Evolutionary conservation across 2,797 vertebrate genomes (phyloP).

Genomic region (Acropternis orthonyx): DNA sequence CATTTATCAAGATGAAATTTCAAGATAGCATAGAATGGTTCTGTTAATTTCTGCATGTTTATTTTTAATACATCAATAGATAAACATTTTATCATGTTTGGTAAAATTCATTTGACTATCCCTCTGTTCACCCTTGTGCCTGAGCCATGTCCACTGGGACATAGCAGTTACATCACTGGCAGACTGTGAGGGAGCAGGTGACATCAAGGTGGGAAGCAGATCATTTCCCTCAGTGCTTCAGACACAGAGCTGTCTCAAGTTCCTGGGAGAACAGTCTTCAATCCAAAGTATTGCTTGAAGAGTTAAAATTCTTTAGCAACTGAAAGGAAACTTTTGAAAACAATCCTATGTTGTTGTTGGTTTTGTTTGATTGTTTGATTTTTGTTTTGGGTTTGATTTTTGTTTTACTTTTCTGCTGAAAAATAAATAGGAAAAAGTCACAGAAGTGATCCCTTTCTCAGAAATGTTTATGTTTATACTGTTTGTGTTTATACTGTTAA

Average conservation of each 20-base stretch:
- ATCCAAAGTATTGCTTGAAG: not conserved
- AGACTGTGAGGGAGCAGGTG: not conserved
- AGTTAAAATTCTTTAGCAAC: not conserved
- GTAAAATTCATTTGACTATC: not conserved
- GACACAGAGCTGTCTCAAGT: not conserved
- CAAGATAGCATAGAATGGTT: not conserved
- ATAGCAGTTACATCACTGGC: not conserved
- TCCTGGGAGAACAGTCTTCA: not conserved
- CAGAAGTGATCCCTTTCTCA: not conserved
- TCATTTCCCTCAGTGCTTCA: not conserved
- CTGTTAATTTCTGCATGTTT: not conserved
- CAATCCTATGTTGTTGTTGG: rapidly evolving
- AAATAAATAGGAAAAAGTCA: not conserved
- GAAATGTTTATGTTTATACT: not conserved
- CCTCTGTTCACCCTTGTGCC: not conserved
- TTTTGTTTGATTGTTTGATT: too few relatives aligned
- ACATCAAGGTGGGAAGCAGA: not conserved
- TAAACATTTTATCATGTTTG: not conserved
- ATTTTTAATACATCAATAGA: not conserved
- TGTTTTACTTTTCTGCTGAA: not conserved
- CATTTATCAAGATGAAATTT: not conserved
- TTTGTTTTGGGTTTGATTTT: not conserved
- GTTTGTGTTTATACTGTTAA: not conserved
- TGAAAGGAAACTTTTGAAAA: not conserved
- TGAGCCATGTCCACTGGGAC: not conserved